Evolutionary conservation across 2,113 vertebrate genomes (phyloP).

Genomic region (Anolis sagrei): DNA sequence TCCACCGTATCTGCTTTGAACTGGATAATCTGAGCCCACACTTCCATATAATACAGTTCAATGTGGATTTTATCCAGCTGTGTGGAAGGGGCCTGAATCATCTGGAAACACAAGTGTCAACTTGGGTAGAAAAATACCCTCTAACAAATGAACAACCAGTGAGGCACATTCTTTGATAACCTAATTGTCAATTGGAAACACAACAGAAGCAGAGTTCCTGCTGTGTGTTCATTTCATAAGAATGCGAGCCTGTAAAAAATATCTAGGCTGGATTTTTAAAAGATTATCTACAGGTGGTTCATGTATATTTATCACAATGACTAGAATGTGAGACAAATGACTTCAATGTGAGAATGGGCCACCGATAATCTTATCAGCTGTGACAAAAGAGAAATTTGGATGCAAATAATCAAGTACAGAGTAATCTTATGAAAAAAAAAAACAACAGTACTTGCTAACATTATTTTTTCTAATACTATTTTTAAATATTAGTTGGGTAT

Average conservation of each 20-base stretch:
- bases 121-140: no score
- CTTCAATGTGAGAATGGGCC: background rate
- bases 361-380: background rate
- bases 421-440: background rate
- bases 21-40: no score
- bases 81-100: no score
- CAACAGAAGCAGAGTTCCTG: conserved; percentile 11
- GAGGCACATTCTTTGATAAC: background rate
- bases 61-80: no score
- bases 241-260: background rate
- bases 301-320: background rate
- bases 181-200: background rate
- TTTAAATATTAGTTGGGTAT: no score
- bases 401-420: background rate
- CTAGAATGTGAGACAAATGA: background rate
- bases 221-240: background rate
- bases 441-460: background rate
- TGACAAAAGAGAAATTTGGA: background rate
- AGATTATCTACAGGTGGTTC: background rate
- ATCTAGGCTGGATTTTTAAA: background rate
- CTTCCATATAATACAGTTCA: no score
- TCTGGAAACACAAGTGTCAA: no score
- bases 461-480: no score
- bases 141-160: background rate
- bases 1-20: no score